A percentile compares a stretch with the other conserved stretches of the same genome.
These are phyloP conservation scores for Murina feae DNA, from an alignment of 2,113 vertebrate genomes.

Conservation along the genomic window DNA sequence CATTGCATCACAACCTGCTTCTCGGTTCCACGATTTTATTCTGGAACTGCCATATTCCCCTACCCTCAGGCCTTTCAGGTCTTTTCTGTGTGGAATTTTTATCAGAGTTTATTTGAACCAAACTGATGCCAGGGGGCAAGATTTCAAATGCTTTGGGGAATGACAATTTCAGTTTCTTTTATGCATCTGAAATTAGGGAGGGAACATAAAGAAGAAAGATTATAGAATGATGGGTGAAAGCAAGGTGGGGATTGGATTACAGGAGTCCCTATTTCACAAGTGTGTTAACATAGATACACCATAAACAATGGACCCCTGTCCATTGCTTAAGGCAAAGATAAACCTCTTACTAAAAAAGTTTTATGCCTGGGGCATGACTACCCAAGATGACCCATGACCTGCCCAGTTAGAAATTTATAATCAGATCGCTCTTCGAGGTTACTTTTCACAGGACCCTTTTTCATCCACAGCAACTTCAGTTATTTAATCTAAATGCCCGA, in stretches of 20 bases:
- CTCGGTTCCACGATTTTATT: background rate
- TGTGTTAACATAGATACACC: background rate
- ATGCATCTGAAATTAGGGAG: background rate
- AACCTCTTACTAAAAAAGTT: background rate
- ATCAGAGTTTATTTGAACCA: background rate
- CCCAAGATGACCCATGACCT: background rate
- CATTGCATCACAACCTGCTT: background rate
- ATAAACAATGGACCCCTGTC: no score
- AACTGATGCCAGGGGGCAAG: background rate
- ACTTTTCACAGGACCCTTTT: background rate
- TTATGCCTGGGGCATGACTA: background rate
- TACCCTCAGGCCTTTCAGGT: background rate
- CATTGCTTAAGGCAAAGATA: background rate
- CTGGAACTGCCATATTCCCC: background rate
- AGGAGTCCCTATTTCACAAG: background rate
- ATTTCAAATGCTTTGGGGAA: background rate
- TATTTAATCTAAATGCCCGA: background rate
- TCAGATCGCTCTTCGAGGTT: background rate
- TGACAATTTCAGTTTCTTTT: background rate
- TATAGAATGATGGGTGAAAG: background rate
- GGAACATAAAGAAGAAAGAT: background rate
- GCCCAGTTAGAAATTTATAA: background rate
- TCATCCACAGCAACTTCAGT: background rate
- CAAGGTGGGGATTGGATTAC: background rate
- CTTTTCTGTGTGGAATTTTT: background rate